Evolutionary conservation across 2,888 invertebrate genomes (phyloP).

Genomic region (Euphydryas editha): DNA sequence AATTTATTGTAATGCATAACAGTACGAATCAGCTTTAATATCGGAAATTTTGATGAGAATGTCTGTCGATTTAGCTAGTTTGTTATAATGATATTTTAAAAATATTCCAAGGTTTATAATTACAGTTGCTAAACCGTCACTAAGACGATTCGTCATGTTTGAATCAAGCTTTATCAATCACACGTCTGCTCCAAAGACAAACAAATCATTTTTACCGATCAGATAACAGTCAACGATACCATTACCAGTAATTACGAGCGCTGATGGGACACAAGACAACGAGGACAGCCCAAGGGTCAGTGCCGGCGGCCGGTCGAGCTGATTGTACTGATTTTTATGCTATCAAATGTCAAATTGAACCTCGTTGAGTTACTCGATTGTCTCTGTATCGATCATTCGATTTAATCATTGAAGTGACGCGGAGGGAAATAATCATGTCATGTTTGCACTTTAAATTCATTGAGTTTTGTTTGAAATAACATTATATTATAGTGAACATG

Average conservation of each 20-base stretch:
- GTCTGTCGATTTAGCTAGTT: too few relatives aligned
- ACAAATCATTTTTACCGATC: slow-evolving; percentile 20
- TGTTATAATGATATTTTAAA: too few relatives aligned
- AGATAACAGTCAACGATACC: slow-evolving; percentile 26
- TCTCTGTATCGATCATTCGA: slow-evolving; percentile 2
- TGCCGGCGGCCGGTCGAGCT: too few relatives aligned
- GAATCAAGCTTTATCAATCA: neutral
- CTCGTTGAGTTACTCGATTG: slow-evolving; percentile 1
- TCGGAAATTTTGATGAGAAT: too few relatives aligned
- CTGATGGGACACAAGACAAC: slow-evolving; percentile 11
- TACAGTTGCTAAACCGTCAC: neutral
- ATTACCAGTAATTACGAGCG: slow-evolving; percentile 24
- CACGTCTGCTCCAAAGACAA: neutral
- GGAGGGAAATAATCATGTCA: neutral
- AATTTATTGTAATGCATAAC: too few relatives aligned
- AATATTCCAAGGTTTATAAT: too few relatives aligned
- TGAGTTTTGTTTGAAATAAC: neutral
- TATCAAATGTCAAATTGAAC: slow-evolving; percentile 5
- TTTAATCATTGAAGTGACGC: neutral
- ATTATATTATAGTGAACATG: too few relatives aligned
- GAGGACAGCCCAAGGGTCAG: neutral
- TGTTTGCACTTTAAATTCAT: neutral
- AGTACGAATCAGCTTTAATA: too few relatives aligned
- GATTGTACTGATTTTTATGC: slow-evolving; percentile 11
- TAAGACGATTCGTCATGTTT: neutral